phyloP scores from a whole-genome alignment of 2,113 vertebrate species.

The Psittacula cyanocephala region DNA sequence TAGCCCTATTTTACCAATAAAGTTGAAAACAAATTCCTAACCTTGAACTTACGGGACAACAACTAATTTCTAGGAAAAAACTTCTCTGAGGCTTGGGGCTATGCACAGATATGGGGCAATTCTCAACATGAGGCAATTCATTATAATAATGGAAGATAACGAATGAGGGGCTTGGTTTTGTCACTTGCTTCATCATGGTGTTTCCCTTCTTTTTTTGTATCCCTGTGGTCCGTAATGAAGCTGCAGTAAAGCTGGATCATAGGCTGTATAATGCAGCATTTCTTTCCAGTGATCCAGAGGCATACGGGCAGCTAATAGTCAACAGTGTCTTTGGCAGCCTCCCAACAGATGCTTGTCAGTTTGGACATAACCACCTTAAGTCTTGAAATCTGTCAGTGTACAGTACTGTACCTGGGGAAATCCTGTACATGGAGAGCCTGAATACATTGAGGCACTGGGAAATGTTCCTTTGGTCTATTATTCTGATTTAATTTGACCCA shows the following conservation, averaged over 20 bases:
- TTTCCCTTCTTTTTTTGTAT: background rate
- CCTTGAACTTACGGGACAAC: fast-evolving
- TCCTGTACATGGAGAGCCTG: background rate
- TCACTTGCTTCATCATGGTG: fast-evolving
- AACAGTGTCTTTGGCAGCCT: background rate
- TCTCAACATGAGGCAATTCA: background rate
- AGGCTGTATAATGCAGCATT: background rate
- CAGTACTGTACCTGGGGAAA: background rate
- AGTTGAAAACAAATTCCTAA: background rate
- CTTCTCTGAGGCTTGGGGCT: background rate
- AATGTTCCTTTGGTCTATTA: background rate
- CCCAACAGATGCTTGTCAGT: background rate
- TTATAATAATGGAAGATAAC: background rate
- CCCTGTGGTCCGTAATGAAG: background rate
- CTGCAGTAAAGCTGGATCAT: background rate
- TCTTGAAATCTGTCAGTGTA: background rate
- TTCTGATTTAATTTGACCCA: background rate
- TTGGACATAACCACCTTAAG: background rate
- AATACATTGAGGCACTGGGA: background rate
- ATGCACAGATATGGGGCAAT: background rate
- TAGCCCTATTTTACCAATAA: background rate
- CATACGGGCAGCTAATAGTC: background rate
- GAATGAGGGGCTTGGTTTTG: background rate
- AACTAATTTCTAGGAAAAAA: background rate
- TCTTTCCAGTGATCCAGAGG: background rate